phyloP scores from a whole-genome alignment of 2,113 vertebrate species.

The Oryzias woworae region DNA sequence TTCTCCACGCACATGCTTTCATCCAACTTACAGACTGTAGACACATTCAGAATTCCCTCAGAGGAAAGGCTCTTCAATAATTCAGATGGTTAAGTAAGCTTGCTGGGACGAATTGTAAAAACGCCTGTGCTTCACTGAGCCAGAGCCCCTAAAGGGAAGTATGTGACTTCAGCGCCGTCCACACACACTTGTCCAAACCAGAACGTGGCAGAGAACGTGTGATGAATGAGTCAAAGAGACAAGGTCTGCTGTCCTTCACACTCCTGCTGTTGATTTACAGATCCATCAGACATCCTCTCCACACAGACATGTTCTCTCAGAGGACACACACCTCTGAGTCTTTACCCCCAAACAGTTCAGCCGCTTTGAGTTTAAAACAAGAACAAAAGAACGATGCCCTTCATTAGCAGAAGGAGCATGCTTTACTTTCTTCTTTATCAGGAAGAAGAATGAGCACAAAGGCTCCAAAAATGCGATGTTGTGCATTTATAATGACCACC shows the following conservation, averaged over 20 bases:
- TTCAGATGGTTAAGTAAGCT: constrained; percentile 72
- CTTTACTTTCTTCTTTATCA: constrained; percentile 11
- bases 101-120: constrained; percentile 60
- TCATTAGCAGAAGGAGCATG: constrained; percentile 1
- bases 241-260: constrained; percentile 2
- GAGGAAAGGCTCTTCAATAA: constrained; percentile 67
- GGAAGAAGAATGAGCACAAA: background rate
- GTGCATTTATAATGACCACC: background rate
- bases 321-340: background rate
- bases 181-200: constrained; percentile 34
- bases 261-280: constrained; percentile 15
- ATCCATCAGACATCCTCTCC: constrained; percentile 10
- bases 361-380: constrained; percentile 12
- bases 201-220: constrained; percentile 37
- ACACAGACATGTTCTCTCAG: background rate
- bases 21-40: constrained; percentile 31
- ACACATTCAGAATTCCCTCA: constrained; percentile 41
- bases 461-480: too few relatives aligned
- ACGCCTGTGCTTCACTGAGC: constrained; percentile 46
- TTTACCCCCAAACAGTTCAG: constrained; percentile 6
- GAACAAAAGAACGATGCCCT: background rate
- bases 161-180: constrained; percentile 45
- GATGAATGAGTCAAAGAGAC: background rate
- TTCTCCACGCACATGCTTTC: constrained; percentile 19
- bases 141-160: constrained; percentile 36